Base-by-base conservation (phyloP, 1,140 invertebrate species). In the Ladona fulva region DNA sequence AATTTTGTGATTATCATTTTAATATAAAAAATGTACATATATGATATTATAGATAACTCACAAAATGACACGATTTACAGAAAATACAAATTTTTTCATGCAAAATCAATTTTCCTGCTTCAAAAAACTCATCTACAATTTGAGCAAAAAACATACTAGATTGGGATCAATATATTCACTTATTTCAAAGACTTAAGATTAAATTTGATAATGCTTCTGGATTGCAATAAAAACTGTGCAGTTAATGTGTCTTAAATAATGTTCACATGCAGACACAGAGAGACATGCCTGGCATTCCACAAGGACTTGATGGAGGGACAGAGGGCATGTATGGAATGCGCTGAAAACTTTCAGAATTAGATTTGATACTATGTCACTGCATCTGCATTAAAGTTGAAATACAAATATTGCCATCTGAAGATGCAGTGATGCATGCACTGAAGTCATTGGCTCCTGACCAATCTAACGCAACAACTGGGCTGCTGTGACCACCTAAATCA, bases 381-480 rank as follows among this genome's bases (percentile, higher is more conserved):
- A 22, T 66, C 44, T 42, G 19, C 16, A 91, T 84, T 77, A 91
- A 83, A 7, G 90, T 91, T 5, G 89, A 89, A 25, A 91, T 86
- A 77, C 87, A 85, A 24, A 90, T 88, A 80, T 87, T 88, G 25
- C 90, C 90, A 81, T 91, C 89, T 52, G 86, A 84, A 8, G 88
- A 87, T 42, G 89, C 89, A 74, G 89, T 90, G 74, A 91, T 86
- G 81, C 90, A 91, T 24, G 89, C 89, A 42, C 87, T 87, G 29
- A 89, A 90, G 81, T 90, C 89, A 82, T 89, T 88, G 14, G 89
- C 87, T 37, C 87, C 89, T 14, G 89, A 88, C 90, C 90, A 91
- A 82, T 92, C 90, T 75, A 90, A 89, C 37, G 89, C 89, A 16
- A 86, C 82, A 11, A 89, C 81, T 0, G 88, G 86, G 42, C 85